phyloP scores from a whole-genome alignment of 35 echinoderm and acorn worm species.

The Heliocidaris erythrogramma region DNA sequence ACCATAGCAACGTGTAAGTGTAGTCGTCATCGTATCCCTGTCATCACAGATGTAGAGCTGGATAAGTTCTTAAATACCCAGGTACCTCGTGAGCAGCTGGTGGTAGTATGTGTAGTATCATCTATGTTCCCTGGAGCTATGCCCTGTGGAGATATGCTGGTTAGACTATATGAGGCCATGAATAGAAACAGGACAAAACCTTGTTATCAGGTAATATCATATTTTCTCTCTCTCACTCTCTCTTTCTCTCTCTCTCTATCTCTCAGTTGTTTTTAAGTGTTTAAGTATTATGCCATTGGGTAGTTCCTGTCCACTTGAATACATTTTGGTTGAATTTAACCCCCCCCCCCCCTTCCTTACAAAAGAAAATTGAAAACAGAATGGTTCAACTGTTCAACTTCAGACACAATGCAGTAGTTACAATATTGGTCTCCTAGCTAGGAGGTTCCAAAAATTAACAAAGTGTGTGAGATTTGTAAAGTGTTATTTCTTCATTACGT shows the following conservation, averaged over 20 bases:
- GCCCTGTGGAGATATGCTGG: constrained; percentile 76
- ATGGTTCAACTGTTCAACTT: no score
- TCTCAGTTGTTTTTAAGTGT: not conserved
- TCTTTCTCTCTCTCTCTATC: no score
- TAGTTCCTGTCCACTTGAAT: no score
- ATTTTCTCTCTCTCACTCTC: not conserved
- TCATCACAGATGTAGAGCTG: constrained; percentile 77
- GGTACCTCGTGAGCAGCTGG: constrained; percentile 77
- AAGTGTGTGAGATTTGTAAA: no score
- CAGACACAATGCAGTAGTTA: no score
- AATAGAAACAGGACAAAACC: constrained; percentile 94
- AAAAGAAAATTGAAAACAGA: no score
- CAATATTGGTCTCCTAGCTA: no score
- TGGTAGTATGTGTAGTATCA: constrained; percentile 82
- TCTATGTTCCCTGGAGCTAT: constrained; percentile 73
- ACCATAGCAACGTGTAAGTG: constrained; percentile 76
- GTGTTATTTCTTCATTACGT: no score
- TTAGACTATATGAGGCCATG: constrained; percentile 73
- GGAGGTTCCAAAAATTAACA: no score
- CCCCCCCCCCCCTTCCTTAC: no score
- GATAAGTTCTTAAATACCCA: constrained; percentile 68
- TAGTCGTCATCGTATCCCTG: constrained; percentile 85
- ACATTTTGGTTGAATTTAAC: no score
- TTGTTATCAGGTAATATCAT: constrained; percentile 80
- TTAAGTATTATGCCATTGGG: not conserved